phyloP scores from a whole-genome alignment of 2,113 vertebrate species.

The Peromyscus leucopus region DNA sequence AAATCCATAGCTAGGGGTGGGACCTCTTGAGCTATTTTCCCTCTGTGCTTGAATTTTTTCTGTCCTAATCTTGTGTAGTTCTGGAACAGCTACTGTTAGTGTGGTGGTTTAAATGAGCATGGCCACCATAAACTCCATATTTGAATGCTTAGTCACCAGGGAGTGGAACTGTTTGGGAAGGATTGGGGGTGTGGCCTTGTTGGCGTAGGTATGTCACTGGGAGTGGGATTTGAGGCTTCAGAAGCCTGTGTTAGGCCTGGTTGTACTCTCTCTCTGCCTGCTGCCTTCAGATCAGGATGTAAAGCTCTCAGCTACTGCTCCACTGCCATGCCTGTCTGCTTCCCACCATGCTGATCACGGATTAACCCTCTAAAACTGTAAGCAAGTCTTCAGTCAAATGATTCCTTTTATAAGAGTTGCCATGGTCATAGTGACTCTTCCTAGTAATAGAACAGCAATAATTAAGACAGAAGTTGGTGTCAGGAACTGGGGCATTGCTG shows the following conservation, averaged over 20 bases:
- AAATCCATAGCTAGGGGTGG: background rate
- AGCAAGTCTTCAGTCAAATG: background rate
- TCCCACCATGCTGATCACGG: background rate
- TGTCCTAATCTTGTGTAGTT: background rate
- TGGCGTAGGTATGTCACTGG: background rate
- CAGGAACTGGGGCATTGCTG: background rate
- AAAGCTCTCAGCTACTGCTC: background rate
- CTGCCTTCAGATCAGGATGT: background rate
- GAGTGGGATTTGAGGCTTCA: background rate
- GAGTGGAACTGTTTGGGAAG: background rate
- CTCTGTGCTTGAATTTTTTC: background rate
- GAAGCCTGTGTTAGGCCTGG: background rate
- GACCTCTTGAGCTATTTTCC: background rate
- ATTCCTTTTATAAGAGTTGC: background rate
- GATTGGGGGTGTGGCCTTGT: background rate
- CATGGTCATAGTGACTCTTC: background rate
- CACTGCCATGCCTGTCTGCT: background rate
- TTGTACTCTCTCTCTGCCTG: background rate
- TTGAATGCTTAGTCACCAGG: background rate
- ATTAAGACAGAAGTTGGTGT: background rate
- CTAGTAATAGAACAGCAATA: background rate
- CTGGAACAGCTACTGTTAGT: background rate
- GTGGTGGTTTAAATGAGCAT: background rate
- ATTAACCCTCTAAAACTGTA: background rate
- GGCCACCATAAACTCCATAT: background rate